Base-by-base conservation (phyloP, 2,888 invertebrate species). In the Danaus chrysippus region DNA sequence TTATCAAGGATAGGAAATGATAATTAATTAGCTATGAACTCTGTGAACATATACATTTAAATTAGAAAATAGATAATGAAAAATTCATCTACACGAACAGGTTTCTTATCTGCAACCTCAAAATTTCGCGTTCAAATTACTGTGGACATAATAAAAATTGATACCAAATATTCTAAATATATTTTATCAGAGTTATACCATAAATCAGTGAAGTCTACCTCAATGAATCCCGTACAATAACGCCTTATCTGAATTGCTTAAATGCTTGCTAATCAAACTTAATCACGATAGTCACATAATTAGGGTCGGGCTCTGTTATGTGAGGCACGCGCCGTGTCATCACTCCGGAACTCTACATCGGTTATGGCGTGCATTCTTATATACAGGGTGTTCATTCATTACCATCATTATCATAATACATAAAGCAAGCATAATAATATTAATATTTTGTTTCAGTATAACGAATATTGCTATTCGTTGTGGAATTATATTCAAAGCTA, bases 321-420 rank as follows among this genome's bases (percentile, higher is more conserved):
- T 68, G 68, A 64, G 73, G 72, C 73, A 71, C 70, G 73, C 71
- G 60, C 58, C 68, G 64, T 67, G 70, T 70, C 70, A 71, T 66
- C 66, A 66, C 71, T 67, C 64, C 68, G 59, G 66, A 65, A 68
- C 64, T 63, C 66, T 72, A 74, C 71, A 77, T 76, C 65, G 74
- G 73, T 75, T 76, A 76, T 73, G 73, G 74, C 73, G 74, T 71
- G 63, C 70, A 71, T 70, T 64, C 66, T 66, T 62, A 15, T 57
- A 59, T 73, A 80, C 68, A 76, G 79, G 66, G 0, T 75, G 80
- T 19, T 72, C 3, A 17, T 15, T n/a, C 5, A 41, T 13, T 34
- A 6, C 8, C 23, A 34, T 12, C n/a, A 23, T 42, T 56, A 44
- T 41, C 13, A 13, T 13, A 46, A 19, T 60, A 17, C 55, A 49